A percentile compares a stretch with the other conserved stretches of the same genome.
phyloP scores from a whole-genome alignment of 1,140 invertebrate genomes.

The Nymphalis io region DNA sequence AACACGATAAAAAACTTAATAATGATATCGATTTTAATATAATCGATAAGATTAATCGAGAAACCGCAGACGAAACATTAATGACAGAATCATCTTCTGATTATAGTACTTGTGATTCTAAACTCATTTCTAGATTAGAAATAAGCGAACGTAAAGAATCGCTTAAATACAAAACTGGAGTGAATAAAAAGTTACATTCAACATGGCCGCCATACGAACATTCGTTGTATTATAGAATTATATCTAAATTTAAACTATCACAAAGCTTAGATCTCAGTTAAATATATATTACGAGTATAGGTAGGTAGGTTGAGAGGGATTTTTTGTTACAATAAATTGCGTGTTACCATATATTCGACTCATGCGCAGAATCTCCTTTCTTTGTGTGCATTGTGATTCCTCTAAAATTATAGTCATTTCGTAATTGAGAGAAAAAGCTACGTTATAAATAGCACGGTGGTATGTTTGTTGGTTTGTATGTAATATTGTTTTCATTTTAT shows the following conservation, averaged over 20 bases:
- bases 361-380: too few relatives aligned
- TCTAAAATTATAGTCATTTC: slow-evolving; percentile 30
- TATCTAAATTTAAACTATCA: slow-evolving; percentile 74
- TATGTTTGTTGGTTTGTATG: not conserved
- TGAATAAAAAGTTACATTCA: slow-evolving; percentile 43
- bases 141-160: slow-evolving; percentile 35
- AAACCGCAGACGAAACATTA: slow-evolving; percentile 33
- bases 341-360: too few relatives aligned
- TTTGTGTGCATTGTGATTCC: too few relatives aligned
- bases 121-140: slow-evolving; percentile 28
- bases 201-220: slow-evolving; percentile 78
- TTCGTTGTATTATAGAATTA: slow-evolving; percentile 73
- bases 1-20: slow-evolving; percentile 7
- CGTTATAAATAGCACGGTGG: not conserved
- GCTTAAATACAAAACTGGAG: slow-evolving; percentile 51
- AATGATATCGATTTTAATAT: slow-evolving; percentile 19
- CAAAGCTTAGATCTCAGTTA: slow-evolving; percentile 71
- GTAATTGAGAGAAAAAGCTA: not conserved
- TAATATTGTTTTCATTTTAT: not conserved
- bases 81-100: slow-evolving; percentile 30
- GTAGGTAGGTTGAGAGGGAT: too few relatives aligned
- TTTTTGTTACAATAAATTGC: too few relatives aligned
- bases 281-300: slow-evolving; percentile 27
- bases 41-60: too few relatives aligned
- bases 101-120: slow-evolving; percentile 51